Evolutionary conservation across 2,113 vertebrate genomes (phyloP).

Genomic region (Numenius arquata): DNA sequence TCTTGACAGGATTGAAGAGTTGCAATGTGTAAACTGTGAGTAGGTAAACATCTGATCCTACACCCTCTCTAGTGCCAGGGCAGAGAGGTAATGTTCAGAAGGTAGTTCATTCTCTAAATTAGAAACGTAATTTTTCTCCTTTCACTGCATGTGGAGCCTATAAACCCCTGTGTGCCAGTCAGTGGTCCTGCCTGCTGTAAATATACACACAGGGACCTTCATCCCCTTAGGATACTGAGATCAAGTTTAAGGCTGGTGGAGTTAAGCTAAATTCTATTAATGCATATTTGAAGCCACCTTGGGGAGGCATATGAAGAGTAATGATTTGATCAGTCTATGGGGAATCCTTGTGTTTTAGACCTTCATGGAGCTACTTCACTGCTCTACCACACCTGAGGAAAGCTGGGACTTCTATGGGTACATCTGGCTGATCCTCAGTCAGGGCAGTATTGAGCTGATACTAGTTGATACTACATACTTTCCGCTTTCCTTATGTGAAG

Average conservation of each 20-base stretch:
- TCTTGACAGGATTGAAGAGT: not conserved
- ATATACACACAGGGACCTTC: not conserved
- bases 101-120: not conserved
- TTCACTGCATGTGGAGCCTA: not conserved
- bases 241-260: not conserved
- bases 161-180: not conserved
- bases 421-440: not conserved
- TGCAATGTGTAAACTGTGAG: not conserved
- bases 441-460: not conserved
- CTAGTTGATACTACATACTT: too few relatives aligned
- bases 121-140: not conserved
- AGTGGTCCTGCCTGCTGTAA: not conserved
- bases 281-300: not conserved
- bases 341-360: not conserved
- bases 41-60: not conserved
- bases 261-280: not conserved
- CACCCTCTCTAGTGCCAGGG: not conserved
- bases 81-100: not conserved
- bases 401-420: not conserved
- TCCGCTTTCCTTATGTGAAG: not conserved
- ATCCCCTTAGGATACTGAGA: not conserved
- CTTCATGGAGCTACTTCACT: not conserved
- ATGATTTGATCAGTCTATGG: not conserved
- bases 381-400: not conserved
- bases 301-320: not conserved